A percentile compares a stretch with the other conserved stretches of the same genome.
Conservation (phyloP, 2,113 vertebrate species). For the Chrysochloris asiatica region DNA sequence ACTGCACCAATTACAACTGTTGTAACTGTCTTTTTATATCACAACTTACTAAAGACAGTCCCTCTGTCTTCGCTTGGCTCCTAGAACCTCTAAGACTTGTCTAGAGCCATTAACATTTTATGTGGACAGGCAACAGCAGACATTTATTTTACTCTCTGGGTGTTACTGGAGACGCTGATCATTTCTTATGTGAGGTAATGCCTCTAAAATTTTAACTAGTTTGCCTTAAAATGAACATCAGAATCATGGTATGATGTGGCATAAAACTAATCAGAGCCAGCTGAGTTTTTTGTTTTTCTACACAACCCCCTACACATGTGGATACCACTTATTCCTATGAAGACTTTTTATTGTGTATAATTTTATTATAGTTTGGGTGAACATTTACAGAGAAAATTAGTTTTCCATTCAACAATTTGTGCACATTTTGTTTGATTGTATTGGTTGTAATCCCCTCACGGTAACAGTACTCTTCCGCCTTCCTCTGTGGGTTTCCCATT, state of each 20-base stretch:
- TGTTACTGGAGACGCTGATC: neutral
- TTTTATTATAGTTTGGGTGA: neutral
- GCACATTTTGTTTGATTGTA: neutral
- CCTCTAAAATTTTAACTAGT: slow-evolving; percentile 6
- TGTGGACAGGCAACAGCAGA: neutral
- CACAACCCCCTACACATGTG: neutral
- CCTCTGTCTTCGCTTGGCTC: neutral
- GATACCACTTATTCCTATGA: neutral
- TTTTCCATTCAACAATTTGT: neutral
- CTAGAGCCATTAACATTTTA: neutral
- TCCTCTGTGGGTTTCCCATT: neutral
- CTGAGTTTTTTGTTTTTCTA: neutral
- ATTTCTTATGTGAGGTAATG: neutral
- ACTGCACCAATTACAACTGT: neutral
- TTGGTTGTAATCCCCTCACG: neutral
- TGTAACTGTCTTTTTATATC: neutral
- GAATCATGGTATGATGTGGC: neutral
- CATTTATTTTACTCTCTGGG: neutral
- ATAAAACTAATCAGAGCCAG: neutral
- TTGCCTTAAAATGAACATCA: slow-evolving; percentile 7
- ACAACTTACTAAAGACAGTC: neutral
- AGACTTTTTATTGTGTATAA: too few species aligned
- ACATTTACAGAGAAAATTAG: neutral
- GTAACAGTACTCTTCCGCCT: neutral
- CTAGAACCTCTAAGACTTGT: neutral